Base-by-base conservation (phyloP, 2,888 invertebrate genomes). In the Idaea straminata region DNA sequence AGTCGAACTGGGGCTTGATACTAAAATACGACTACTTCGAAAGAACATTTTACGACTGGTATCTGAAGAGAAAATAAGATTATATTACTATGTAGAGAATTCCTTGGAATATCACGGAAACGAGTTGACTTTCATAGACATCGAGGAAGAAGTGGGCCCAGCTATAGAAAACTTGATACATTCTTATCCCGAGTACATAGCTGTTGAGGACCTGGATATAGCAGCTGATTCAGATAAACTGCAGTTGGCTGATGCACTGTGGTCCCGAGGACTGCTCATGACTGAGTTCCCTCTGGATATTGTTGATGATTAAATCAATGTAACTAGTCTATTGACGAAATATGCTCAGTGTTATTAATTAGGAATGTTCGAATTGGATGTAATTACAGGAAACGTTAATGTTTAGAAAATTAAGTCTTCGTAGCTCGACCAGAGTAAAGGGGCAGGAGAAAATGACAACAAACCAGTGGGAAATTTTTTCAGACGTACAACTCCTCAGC, bases 71-170 rank as follows among this genome's bases (percentile, higher is more conserved):
- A 67, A 76, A 0, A 87, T 95, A 25, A 94, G 94, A 62, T 79
- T 98, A 47, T 99, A 98, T 86, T 97, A 97, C 85, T 95, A 95
- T 72, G 92, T 95, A 60, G 97, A 98, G 80, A 99, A 99, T 87
- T 96, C 96, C 0, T 93, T 96, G 71, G 95, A 96, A 76, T 98
- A 98, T 82, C 97, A 97, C 81, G 97, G 96, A 57, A 95, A 95
- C 81, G 97, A 98, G 47, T 95, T 93, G 81, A 79, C 87, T 15
- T 92, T 77, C 71, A 85, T 99, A 69, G 97, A 97, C 82, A 94
- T 99, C 68, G 94, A 95, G 13, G 89, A 94, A 3, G 93, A 94
- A 0, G 89, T 95, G 70, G 95, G 96, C 0, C 94, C 95, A 3
- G 96, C 95, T 0, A 91, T 98, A 15, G 95, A 96, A 79, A 92